Conservation (phyloP, 2,888 invertebrate genomes). For the Hyppa rectilinea region DNA sequence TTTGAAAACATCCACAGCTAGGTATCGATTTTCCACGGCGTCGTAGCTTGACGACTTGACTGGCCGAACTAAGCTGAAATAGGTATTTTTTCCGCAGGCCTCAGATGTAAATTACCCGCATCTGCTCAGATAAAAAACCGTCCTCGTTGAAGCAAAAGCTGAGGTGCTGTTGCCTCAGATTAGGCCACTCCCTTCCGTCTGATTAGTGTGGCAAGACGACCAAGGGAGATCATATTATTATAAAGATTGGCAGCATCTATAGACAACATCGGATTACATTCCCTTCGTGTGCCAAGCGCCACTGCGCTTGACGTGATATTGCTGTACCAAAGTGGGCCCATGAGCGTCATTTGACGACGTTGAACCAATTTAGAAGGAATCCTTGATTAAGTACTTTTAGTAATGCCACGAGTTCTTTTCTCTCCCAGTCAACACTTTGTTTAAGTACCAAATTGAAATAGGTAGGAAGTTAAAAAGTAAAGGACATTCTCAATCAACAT, state of each 20-base stretch:
- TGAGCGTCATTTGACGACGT: not conserved
- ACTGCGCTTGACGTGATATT: slow-evolving; percentile 17
- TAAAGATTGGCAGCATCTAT: slow-evolving; percentile 36
- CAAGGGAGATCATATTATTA: slow-evolving; percentile 13
- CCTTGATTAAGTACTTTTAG: slow-evolving; percentile 11
- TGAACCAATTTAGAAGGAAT: slow-evolving; percentile 9
- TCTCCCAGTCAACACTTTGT: not conserved
- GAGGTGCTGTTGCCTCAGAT: not conserved
- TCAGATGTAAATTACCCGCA: not conserved
- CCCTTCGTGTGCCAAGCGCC: slow-evolving; percentile 55
- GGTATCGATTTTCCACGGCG: not conserved
- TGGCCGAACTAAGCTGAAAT: not conserved
- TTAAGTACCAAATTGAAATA: not conserved
- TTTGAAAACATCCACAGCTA: not conserved
- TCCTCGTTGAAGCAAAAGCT: not conserved
- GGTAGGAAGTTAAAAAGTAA: not conserved
- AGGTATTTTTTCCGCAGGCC: too few species aligned
- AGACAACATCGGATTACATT: slow-evolving; percentile 33
- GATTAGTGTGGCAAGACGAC: not conserved
- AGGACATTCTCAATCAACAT: slow-evolving; percentile 27
- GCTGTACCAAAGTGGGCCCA: slow-evolving; percentile 15
- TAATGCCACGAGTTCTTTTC: not conserved
- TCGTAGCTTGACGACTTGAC: not conserved
- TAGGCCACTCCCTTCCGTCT: slow-evolving; percentile 3
- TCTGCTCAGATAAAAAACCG: not conserved